Evolutionary conservation across 1,140 invertebrate genomes (phyloP), one percentile per base, ranked within the genome.

Genomic region (Drosophila watanabei): DNA sequence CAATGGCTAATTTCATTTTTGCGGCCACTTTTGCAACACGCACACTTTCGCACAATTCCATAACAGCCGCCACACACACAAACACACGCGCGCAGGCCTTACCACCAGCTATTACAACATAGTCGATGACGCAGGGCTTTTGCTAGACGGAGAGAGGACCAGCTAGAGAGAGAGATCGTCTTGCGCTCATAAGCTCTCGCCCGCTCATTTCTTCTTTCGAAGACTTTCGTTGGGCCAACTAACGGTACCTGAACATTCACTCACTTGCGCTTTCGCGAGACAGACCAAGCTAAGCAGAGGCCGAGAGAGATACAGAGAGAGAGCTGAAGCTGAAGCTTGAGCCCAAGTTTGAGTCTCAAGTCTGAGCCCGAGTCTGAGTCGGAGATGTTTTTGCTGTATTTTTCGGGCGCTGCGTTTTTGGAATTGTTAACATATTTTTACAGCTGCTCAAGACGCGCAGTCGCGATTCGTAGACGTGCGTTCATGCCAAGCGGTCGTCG

Each of bases 351-450:
- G 4, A 46, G 39, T 46, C 37, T 61, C 16, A 45, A n/a, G 30
- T 10, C 18, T n/a, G 32, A 71, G 49, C 13, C 24, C 4, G 48
- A 49, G 51, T 57, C 61, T n/a, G 32, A 48, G 63, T 9, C 28
- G 43, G 30, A 72, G 45, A 49, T 52, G n/a, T 18, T 33, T 58
- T 45, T 30, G 18, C 28, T 33, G 33, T 57, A 72, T 72, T 87
- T 87, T 88, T 89, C n/a, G 64, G 78, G 85, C 78, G 60, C 86
- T 90, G 82, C 86, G 86, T 86, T 90, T 90, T 91, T 91, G 70
- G 87, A 91, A 91, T 91, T 80, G 85, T 91, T 91, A 80, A 79
- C 82, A 92, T 92, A 92, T 90, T 92, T 92, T 90, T 92, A 92
- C 81, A 90, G 82, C 86, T 80, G 87, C 66, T 82, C 79, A 88